A percentile compares a stretch with the other conserved stretches of the same genome.
Evolutionary conservation across 2,888 invertebrate genomes (phyloP).

Genomic region (Lasioglossum vierecki): DNA sequence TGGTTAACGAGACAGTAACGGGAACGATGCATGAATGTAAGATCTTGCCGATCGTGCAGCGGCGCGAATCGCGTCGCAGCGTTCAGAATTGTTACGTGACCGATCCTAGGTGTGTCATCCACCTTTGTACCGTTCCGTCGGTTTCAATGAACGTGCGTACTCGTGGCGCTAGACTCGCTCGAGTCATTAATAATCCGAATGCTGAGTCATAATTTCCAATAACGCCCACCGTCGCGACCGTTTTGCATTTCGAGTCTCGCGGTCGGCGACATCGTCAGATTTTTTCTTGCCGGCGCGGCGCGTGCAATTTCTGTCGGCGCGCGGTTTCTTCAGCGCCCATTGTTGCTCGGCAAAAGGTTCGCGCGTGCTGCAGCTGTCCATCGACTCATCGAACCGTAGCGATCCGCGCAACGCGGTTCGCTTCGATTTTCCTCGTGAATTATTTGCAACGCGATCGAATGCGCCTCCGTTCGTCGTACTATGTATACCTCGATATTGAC

Average conservation of each 20-base stretch:
- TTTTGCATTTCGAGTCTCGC: constrained; percentile 47
- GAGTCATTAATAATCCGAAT: constrained; percentile 52
- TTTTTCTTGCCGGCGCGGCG: not conserved
- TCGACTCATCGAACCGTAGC: constrained; percentile 4
- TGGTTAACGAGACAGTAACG: not conserved
- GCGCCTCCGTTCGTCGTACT: not conserved
- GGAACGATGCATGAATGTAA: not conserved
- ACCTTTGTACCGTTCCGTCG: not conserved
- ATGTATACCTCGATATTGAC: not conserved
- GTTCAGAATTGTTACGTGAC: not conserved
- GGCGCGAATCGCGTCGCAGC: not conserved
- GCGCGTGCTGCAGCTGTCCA: constrained; percentile 12
- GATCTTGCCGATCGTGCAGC: not conserved
- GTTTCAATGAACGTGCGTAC: constrained; percentile 57
- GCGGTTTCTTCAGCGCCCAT: not conserved
- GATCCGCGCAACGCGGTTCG: constrained; percentile 17
- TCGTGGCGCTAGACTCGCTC: not conserved
- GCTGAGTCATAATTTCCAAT: constrained; percentile 74
- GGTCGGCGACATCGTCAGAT: constrained; percentile 19
- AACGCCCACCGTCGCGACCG: constrained; percentile 58
- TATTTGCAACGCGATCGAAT: constrained; percentile 17
- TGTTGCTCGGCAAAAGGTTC: not conserved
- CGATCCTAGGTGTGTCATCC: not conserved
- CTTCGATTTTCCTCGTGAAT: constrained; percentile 22
- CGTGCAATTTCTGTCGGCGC: not conserved